A percentile compares a stretch with the other conserved stretches of the same genome.
These are phyloP conservation scores for Poecilia velifera DNA, from an alignment of 2,797 vertebrate genomes.

Conservation along the genomic window DNA sequence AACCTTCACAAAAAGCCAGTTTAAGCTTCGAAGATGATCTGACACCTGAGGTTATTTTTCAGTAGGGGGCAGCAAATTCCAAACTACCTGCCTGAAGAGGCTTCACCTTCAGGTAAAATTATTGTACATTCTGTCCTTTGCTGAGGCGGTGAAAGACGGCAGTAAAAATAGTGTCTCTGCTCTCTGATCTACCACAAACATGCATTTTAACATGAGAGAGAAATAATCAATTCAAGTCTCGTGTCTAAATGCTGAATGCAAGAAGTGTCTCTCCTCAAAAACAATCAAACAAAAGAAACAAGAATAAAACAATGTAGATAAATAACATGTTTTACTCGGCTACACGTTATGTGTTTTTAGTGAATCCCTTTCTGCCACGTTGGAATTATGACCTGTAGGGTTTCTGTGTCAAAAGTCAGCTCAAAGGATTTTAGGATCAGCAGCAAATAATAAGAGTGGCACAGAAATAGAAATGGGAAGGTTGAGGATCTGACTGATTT, in stretches of 20 bases:
- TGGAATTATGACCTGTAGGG: not conserved
- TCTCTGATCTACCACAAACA: not conserved
- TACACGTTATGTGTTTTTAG: not conserved
- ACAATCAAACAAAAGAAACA: slow-evolving; percentile 4
- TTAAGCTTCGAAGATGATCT: slow-evolving; percentile 26
- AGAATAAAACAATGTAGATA: not conserved
- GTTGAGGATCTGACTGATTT: slow-evolving; percentile 38
- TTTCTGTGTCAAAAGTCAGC: not conserved
- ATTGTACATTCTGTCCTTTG: slow-evolving; percentile 11
- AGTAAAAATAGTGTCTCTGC: not conserved
- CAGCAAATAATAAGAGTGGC: slow-evolving; percentile 5
- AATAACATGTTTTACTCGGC: not conserved
- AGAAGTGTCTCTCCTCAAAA: slow-evolving; percentile 3
- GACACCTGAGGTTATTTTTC: slow-evolving; percentile 50
- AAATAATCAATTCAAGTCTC: not conserved
- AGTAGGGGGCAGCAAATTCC: slow-evolving; percentile 77
- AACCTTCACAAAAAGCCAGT: not conserved
- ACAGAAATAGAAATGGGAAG: slow-evolving; percentile 38
- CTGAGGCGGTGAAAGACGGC: not conserved
- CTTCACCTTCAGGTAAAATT: slow-evolving; percentile 25
- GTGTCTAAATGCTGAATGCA: slow-evolving; percentile 6
- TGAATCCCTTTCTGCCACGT: not conserved
- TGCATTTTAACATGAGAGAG: not conserved
- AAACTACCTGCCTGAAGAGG: slow-evolving; percentile 49
- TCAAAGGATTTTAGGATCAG: not conserved